Evolutionary conservation across 2,797 vertebrate genomes (phyloP).

Genomic region (Petrocephalus schoutedeni): DNA sequence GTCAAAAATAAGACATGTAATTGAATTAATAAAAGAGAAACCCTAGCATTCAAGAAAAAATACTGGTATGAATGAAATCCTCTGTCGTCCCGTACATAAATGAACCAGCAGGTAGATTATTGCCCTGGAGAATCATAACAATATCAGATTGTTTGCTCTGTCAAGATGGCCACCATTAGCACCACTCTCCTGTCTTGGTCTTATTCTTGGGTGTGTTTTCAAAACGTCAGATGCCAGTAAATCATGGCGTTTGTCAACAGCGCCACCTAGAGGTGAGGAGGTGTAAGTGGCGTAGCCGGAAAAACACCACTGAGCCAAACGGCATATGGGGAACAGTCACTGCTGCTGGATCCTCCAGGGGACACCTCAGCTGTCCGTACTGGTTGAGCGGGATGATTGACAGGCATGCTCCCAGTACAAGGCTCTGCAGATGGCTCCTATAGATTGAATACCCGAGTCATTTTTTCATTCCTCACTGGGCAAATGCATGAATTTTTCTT

Average conservation of each 20-base stretch:
- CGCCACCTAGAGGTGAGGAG: neutral
- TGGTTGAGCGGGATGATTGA: neutral
- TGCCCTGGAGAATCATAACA: neutral
- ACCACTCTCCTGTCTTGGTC: neutral
- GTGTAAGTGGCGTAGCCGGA: neutral
- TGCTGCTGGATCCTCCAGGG: neutral
- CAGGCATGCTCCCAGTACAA: neutral
- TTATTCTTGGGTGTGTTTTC: neutral
- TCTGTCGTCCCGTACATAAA: neutral
- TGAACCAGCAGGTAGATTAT: neutral
- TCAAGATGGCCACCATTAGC: neutral
- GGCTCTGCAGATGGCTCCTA: neutral
- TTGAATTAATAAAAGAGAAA: neutral
- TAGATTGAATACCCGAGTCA: neutral
- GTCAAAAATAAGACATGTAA: neutral
- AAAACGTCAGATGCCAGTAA: neutral
- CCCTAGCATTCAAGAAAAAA: neutral
- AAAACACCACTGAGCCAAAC: neutral
- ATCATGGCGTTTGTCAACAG: neutral
- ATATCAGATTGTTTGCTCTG: neutral
- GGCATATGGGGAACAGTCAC: neutral
- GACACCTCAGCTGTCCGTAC: neutral
- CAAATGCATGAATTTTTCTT: neutral
- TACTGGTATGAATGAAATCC: neutral
- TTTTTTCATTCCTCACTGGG: neutral